These are phyloP conservation scores for Himantopus leucocephalus DNA, from an alignment of 2,113 vertebrate genomes.

Conservation along the genomic window DNA sequence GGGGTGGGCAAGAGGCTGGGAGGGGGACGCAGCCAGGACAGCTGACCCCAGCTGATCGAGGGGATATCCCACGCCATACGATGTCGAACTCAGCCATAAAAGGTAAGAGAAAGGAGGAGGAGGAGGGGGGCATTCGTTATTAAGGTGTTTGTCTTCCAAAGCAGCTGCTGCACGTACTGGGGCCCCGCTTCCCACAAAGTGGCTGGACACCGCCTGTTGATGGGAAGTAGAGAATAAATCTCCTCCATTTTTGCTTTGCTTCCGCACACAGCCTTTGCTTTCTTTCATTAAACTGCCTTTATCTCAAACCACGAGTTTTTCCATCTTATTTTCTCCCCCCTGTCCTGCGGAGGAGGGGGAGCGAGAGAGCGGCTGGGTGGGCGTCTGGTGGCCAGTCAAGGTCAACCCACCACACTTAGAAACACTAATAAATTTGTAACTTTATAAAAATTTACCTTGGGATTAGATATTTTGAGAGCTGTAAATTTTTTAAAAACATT, in stretches of 20 bases:
- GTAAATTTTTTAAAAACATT: neutral
- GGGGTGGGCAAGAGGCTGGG: neutral
- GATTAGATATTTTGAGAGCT: neutral
- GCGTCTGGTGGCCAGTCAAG: rapidly evolving
- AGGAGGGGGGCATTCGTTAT: neutral
- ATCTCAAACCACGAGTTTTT: neutral
- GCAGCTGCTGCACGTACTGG: neutral
- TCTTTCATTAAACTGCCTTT: neutral
- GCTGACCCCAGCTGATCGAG: neutral
- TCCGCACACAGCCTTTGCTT: neutral
- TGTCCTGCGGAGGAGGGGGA: neutral
- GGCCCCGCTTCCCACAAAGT: neutral
- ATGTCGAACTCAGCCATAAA: neutral
- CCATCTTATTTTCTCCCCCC: neutral
- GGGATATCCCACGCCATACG: rapidly evolving
- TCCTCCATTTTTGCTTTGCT: neutral
- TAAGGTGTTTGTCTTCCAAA: rapidly evolving
- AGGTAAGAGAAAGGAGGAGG: neutral
- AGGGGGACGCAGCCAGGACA: neutral
- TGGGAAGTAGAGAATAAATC: neutral
- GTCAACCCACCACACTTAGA: neutral
- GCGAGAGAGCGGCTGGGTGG: neutral
- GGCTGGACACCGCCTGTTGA: neutral
- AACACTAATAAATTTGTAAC: neutral
- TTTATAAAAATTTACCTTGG: neutral